Conservation (phyloP, 1,140 invertebrate species). For the Riptortus pedestris region DNA sequence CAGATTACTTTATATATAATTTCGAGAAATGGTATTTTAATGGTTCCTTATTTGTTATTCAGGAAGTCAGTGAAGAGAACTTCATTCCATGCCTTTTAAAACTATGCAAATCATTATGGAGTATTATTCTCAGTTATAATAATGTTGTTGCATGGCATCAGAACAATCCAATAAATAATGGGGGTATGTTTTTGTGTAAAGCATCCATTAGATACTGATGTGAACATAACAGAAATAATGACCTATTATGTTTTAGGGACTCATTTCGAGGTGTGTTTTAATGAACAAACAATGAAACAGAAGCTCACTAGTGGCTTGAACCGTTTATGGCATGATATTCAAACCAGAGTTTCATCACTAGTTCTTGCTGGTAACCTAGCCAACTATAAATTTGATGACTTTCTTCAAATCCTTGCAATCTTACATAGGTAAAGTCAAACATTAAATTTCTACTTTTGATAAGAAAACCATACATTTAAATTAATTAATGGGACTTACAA, state of each 20-base stretch:
- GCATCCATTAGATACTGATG: not conserved
- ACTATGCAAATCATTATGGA: slow-evolving; percentile 72
- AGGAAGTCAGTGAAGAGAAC: slow-evolving; percentile 60
- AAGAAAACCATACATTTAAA: too few relatives aligned
- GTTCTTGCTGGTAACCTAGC: slow-evolving; percentile 65
- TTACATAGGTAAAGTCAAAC: slow-evolving; percentile 57
- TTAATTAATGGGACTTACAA: too few relatives aligned
- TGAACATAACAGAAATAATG: not conserved
- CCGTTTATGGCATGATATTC: slow-evolving; percentile 87
- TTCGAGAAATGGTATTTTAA: too few relatives aligned
- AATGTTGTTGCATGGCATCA: slow-evolving; percentile 70
- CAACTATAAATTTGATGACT: slow-evolving; percentile 86
- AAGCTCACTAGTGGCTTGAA: slow-evolving; percentile 77
- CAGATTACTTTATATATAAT: too few relatives aligned
- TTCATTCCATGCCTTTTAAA: slow-evolving; percentile 71
- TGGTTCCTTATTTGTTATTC: slow-evolving; percentile 26
- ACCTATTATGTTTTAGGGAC: slow-evolving; percentile 33
- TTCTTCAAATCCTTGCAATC: slow-evolving; percentile 79
- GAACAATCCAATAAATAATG: slow-evolving; percentile 33
- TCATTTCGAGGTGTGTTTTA: slow-evolving; percentile 53
- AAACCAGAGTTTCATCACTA: slow-evolving; percentile 76
- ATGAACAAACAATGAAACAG: slow-evolving; percentile 46
- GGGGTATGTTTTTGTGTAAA: slow-evolving; percentile 21
- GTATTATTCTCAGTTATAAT: slow-evolving; percentile 71
- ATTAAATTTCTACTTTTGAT: too few relatives aligned